Evolutionary conservation across 1,140 invertebrate species (phyloP), one percentile per base, ranked within the genome.

Genomic region (Colletes gigas): DNA sequence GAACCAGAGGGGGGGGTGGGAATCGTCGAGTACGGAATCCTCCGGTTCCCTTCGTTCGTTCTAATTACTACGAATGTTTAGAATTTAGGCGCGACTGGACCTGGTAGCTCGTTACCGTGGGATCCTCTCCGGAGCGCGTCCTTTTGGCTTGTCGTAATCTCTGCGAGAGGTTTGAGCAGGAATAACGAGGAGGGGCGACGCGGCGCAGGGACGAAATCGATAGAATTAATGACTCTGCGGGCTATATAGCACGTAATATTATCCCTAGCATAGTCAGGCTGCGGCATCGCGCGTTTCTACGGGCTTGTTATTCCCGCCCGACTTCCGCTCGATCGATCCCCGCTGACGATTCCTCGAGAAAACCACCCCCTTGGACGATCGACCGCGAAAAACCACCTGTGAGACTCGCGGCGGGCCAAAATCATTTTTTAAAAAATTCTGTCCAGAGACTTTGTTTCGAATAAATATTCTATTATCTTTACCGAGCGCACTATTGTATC

Each of bases 281-380:
- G 39, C 41, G 19, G 75, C 55, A 57, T 70, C 75, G 21, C 44
- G 55, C 44, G 47, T 62, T 78, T 62, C 76, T 50, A 71, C 47
- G 67, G 47, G 67, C 57, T 78, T 78, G 75, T 78, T 78, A 78
- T 69, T 66, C 67, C 75, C 41, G 44, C 39, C 52, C 41, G 52
- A 68, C 74, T 77, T 77, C 65, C 74, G 74, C 67, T 78, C 76
- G 47, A 78, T 78, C 76, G 76, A 78, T 71, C 44, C 76, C 21
- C 68, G 57, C 60, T 52, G 14, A 63, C 67, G 21, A 71, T 78
- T 78, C 57, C 68, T 78, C 30, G 17, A 19, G 17, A 77, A n/a
- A 30, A 30, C 30, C 30, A 30, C 30, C 30, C 30, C 30, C 30
- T 30, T 30, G 30, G 30, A 30, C 30, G 30, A 1, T 30, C 30